Conservation (phyloP, 2,888 invertebrate species). For the Meganola albula region DNA sequence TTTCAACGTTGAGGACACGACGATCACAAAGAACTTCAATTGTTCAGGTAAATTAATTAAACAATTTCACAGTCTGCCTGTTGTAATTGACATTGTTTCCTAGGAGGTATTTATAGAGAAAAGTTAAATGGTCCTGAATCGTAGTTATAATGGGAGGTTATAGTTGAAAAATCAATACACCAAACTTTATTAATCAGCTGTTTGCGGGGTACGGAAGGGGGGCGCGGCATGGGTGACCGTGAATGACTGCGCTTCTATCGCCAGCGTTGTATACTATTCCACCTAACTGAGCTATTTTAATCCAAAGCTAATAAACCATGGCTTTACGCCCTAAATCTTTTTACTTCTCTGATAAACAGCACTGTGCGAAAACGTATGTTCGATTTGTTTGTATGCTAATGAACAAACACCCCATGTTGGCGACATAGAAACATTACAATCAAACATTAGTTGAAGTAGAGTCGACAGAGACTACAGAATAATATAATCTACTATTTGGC, state of each 20-base stretch:
- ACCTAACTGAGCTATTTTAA: slow-evolving; percentile 32
- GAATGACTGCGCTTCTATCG: slow-evolving; percentile 54
- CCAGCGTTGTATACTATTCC: too few relatives aligned
- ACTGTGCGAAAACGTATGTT: too few relatives aligned
- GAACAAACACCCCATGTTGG: too few relatives aligned
- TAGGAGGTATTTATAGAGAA: too few relatives aligned
- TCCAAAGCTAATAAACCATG: slow-evolving; percentile 13
- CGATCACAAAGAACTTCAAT: slow-evolving; percentile 80
- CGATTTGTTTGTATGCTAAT: too few relatives aligned
- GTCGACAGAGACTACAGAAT: too few relatives aligned
- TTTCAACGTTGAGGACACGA: slow-evolving; percentile 66
- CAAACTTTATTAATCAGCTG: slow-evolving; percentile 74
- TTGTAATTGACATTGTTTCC: slow-evolving; percentile 9
- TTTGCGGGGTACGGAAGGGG: slow-evolving; percentile 56
- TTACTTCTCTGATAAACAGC: too few relatives aligned
- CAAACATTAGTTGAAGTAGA: too few relatives aligned
- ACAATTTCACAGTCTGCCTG: slow-evolving; percentile 26
- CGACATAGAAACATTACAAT: too few relatives aligned
- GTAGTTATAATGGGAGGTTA: slow-evolving; percentile 53
- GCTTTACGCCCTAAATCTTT: too few relatives aligned
- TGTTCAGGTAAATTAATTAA: slow-evolving; percentile 78
- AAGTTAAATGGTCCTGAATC: slow-evolving; percentile 32
- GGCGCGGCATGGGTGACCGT: slow-evolving; percentile 64
- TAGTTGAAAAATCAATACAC: slow-evolving; percentile 73
- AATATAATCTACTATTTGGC: too few relatives aligned